Conservation (phyloP, 2,113 vertebrate genomes). For the Centrocercus urophasianus region DNA sequence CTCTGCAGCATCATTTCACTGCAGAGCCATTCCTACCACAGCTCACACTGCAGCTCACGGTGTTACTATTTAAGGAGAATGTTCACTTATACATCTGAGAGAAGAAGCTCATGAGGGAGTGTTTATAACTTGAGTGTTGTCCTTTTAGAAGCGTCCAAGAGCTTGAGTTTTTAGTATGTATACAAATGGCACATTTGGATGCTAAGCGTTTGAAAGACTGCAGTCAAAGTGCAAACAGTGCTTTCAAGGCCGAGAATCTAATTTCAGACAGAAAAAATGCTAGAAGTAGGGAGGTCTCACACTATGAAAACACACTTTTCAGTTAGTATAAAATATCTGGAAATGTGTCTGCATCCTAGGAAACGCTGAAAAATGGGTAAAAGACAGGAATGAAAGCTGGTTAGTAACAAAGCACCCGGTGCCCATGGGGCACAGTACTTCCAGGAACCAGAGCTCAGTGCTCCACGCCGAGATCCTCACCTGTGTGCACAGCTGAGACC, state of each 20-base stretch:
- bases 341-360: not conserved
- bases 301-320: not conserved
- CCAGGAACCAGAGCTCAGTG: not conserved
- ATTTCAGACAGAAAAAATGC: not conserved
- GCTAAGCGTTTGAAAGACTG: not conserved
- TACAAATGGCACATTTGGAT: not conserved
- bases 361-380: not conserved
- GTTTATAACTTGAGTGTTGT: not conserved
- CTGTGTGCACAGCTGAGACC: not conserved
- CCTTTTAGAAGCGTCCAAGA: not conserved
- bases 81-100: not conserved
- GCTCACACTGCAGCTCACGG: not conserved
- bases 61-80: not conserved
- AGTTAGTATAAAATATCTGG: not conserved
- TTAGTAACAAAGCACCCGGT: not conserved
- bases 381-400: not conserved
- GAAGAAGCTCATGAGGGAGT: not conserved
- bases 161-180: not conserved
- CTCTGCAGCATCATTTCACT: not conserved
- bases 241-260: not conserved
- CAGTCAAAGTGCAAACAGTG: not conserved
- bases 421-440: not conserved
- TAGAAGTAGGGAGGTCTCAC: not conserved
- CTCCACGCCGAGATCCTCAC: not conserved
- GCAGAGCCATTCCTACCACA: slow-evolving; percentile 5